Base-by-base conservation (phyloP, 2,888 invertebrate genomes). In the Standfussiana lucernea region DNA sequence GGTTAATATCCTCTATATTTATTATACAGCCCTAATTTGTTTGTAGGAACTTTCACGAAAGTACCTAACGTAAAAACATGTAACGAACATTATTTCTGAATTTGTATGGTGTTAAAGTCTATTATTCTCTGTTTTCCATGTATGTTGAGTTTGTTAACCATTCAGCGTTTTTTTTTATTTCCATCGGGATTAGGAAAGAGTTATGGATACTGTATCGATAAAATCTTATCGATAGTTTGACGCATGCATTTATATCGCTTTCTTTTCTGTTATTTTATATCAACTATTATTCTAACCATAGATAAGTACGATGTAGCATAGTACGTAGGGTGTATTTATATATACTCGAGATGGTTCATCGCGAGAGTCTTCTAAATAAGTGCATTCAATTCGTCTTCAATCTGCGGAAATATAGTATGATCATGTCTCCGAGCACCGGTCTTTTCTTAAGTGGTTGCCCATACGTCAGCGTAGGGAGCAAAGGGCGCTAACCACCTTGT, bases 151-250 rank as follows among this genome's bases (percentile, higher is more conserved):
- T 79, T 75, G 72, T 72, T 81, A 86, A 82, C 87, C 84, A 83
- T 86, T 86, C 86, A 77, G 78, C 81, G 81, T 88, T 85, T 86
- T 88, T 88, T 87, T 86, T 85, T 75, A 80, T 82, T 82, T 82
- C 66, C 50, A 37, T 42, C 15, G 50, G 71, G 73, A 79, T 80
- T 77, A 72, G 62, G 21, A 47, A 73, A 42, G 40, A 82, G 79
- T 73, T 75, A 72, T 37, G 24, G 35, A 32, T 50, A 64, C 1
- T 66, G 28, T 59, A 35, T 77, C 76, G 79, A 85, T 75, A 74
- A 11, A 65, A 65, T 65, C 6, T 65, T 75, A 64, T 75, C 82
- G 76, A 80, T 75, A 80, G 47, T 62, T 71, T 64, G 61, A 42
- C 6, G 24, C 10, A 7, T 13, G 5, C 24, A 13, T 62, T 74